These are phyloP conservation scores for Triplophysa bombifrons DNA, from an alignment of 2,797 vertebrate genomes.

Conservation along the genomic window DNA sequence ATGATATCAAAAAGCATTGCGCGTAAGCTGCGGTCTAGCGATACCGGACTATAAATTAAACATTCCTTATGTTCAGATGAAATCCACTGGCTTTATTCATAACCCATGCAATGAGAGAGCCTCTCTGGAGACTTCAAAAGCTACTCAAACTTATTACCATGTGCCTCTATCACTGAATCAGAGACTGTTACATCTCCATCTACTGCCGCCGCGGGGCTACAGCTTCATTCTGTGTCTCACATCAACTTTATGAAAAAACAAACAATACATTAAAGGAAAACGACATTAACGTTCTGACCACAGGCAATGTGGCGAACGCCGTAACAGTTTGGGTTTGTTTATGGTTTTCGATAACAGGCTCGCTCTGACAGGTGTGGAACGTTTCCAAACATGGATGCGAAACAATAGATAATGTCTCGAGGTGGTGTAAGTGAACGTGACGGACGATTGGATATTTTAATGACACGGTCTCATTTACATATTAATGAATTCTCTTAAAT, in stretches of 20 bases:
- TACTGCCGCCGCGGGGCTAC: constrained; percentile 32
- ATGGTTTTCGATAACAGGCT: constrained; percentile 46
- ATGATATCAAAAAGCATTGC: constrained; percentile 67
- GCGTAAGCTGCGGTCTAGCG: constrained; percentile 56
- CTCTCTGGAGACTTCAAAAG: constrained; percentile 49
- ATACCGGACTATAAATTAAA: constrained; percentile 72
- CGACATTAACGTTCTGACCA: constrained; percentile 39
- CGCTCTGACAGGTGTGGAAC: constrained; percentile 23
- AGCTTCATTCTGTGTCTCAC: constrained; percentile 29
- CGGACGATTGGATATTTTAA: constrained; percentile 45
- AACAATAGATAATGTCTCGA: constrained; percentile 34
- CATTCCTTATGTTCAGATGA: constrained; percentile 63
- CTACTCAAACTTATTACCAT: constrained; percentile 41
- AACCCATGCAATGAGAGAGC: constrained; percentile 42
- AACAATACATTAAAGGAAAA: constrained; percentile 41
- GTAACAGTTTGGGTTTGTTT: constrained; percentile 45
- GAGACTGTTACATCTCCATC: constrained; percentile 32
- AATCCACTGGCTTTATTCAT: constrained; percentile 65
- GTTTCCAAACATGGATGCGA: not conserved
- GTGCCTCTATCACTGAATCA: constrained; percentile 23
- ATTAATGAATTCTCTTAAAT: constrained; percentile 38
- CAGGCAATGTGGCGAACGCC: constrained; percentile 22
- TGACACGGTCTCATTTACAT: constrained; percentile 44
- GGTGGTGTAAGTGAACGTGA: constrained; percentile 44
- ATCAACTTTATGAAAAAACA: constrained; percentile 33